Evolutionary conservation across 2,797 vertebrate genomes (phyloP), one percentile per base, ranked within the genome.

Genomic region (Enteromius trimaculatus): DNA sequence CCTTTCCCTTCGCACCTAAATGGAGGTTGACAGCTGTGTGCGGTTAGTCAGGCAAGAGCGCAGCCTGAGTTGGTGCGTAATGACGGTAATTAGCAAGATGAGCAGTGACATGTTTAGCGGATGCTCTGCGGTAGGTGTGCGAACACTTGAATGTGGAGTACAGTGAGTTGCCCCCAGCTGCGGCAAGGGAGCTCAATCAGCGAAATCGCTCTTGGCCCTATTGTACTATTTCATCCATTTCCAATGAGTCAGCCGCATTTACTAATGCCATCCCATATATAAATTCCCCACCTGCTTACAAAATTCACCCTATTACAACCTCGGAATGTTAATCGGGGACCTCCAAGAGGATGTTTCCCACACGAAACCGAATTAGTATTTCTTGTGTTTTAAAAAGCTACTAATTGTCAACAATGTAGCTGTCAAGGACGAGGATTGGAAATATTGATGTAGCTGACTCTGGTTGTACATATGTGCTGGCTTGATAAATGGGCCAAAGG

Each of bases 61-160:
- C 86, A 85, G 64, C 78, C 81, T 9, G 0, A 72, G 78, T 89
- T 85, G 82, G 17, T 75, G 75, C 78, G 64, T 90, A 89, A 90
- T 91, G 87, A 80, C 26, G 84, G 87, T 90, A 86, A 92, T 93
- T 91, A 90, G 85, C 55, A 84, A 86, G 77, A 89, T 70, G 85
- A 89, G 90, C 87, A 74, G 84, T 78, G 79, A 84, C 80, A 80
- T 82, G 85, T 90, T 87, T 85, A 86, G 87, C 71, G 71, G 85
- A 78, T 53, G 75, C 81, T 83, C 70, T 84, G 82, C 21, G 60
- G 37, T 84, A 82, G 85, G 71, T 83, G 81, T 83, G 65, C 4
- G 69, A 77, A 66, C 83, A 85, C 74, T 85, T 78, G 76, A 87
- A 77, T 77, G 80, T 82, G 77, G 83, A 37, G 69, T 79, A 74